Base-by-base conservation (phyloP, 2,113 vertebrate species). In the Recurvirostra avosetta region DNA sequence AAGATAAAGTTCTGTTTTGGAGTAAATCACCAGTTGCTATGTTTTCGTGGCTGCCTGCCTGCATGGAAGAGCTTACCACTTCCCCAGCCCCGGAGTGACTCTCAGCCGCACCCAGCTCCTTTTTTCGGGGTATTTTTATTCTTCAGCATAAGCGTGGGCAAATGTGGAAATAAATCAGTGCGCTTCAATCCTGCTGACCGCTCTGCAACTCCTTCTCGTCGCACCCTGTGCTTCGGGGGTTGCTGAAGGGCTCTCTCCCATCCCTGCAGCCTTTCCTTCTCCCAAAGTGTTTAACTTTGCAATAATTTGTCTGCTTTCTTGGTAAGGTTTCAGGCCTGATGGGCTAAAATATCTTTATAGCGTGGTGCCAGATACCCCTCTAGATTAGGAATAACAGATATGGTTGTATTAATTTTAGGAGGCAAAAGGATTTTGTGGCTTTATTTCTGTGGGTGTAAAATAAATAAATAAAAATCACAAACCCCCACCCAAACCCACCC, bases 1-100 rank as follows among this genome's bases (percentile, higher is more conserved):
- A 66, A 83, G 76, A 74, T 63, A 32, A 41, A 53, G 65, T 12
- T 93, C 21, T 97, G 92, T 94, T 95, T 90, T 86, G 95, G 76
- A 94, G 73, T 15, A 36, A 26, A 34, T 81, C 62, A 56, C 80
- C 77, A 76, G 95, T 96, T 95, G 97, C 94, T 96, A 78, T 87
- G 96, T 84, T 91, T 58, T 27, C 1, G 2, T 95, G 94, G 91
- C 92, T 22, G 70, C 82, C 84, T 95, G 86, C 62, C 83, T 70
- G 76, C 15, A 0, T 72, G 83, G 66, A 86, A 18, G 62, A 45
- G 23, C 70, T 92, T 10, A 3, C 62, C 77, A 2, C 63, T 49
- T 63, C 82, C 62, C 89, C 43, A 25, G 93, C 74, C 70, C 65
- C 0, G 0, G 32, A 36, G 3, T 32, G 68, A 32, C 83, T 79